phyloP scores from a whole-genome alignment of 2,113 vertebrate genomes.

The Gymnarchus niloticus region DNA sequence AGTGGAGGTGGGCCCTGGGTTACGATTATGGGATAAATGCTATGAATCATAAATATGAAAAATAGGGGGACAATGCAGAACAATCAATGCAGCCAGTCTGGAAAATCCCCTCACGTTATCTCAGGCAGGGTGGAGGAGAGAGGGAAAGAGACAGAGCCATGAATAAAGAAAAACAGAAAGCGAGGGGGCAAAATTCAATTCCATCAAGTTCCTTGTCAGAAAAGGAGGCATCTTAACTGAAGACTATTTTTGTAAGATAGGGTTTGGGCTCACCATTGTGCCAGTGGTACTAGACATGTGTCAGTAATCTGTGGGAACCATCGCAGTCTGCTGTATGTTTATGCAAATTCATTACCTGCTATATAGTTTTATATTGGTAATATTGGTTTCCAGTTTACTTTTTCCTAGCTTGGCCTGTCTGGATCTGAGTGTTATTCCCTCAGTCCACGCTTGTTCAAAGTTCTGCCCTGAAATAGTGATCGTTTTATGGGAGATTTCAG shows the following conservation, averaged over 20 bases:
- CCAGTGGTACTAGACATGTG: background rate
- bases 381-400: no score
- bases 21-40: background rate
- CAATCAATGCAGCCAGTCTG: background rate
- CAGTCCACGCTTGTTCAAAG: background rate
- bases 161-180: background rate
- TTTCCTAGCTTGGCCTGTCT: no score
- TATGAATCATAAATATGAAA: background rate
- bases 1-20: background rate
- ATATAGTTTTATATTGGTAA: background rate
- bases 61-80: background rate
- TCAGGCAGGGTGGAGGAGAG: background rate
- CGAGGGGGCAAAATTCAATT: background rate
- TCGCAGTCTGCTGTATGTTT: background rate
- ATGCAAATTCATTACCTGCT: background rate
- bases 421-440: background rate
- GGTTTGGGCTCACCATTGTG: background rate
- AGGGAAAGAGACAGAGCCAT: background rate
- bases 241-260: background rate
- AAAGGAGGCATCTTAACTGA: conserved; percentile 8
- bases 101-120: background rate
- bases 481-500: background rate
- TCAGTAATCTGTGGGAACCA: background rate
- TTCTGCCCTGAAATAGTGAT: background rate
- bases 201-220: background rate